Conservation (phyloP, 2,888 invertebrate species). For the Drosophila pegasa region DNA sequence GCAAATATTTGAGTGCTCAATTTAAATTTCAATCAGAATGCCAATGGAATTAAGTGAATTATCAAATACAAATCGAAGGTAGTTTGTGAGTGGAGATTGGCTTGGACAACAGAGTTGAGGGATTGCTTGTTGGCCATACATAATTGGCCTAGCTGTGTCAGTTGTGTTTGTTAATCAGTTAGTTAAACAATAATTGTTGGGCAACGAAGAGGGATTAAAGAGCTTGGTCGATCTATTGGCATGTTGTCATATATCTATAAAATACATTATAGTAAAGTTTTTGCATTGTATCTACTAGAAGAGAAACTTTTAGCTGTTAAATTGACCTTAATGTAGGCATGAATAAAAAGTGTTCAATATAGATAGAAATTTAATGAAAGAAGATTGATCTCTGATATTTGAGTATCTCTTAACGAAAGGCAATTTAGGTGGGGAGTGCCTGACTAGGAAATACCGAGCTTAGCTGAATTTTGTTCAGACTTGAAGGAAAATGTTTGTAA, state of each 20-base stretch:
- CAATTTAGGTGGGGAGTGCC: not conserved
- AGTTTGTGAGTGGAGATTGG: not conserved
- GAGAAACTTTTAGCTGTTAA: too few species aligned
- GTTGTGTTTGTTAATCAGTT: not conserved
- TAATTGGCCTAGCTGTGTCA: not conserved
- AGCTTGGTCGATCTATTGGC: too few species aligned
- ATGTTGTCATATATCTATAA: too few species aligned
- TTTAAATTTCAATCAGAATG: conserved; percentile 15
- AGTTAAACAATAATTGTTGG: not conserved
- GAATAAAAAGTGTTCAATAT: too few species aligned
- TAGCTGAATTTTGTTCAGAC: not conserved
- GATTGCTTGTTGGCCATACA: not conserved
- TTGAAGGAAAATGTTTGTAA: too few species aligned
- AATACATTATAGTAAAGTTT: too few species aligned
- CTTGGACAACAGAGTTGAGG: not conserved
- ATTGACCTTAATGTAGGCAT: too few species aligned
- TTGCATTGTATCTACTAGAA: too few species aligned
- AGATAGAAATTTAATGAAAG: too few species aligned
- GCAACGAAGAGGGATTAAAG: too few species aligned
- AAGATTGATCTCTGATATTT: too few species aligned
- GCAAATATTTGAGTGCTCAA: conserved; percentile 2
- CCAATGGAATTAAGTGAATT: conserved; percentile 4
- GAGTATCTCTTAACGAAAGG: too few species aligned
- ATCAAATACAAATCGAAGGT: not conserved
- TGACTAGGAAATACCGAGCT: not conserved